A percentile compares a stretch with the other conserved stretches of the same genome.
Conservation (phyloP, 1,140 invertebrate species). For the Neocloeon triangulifer region DNA sequence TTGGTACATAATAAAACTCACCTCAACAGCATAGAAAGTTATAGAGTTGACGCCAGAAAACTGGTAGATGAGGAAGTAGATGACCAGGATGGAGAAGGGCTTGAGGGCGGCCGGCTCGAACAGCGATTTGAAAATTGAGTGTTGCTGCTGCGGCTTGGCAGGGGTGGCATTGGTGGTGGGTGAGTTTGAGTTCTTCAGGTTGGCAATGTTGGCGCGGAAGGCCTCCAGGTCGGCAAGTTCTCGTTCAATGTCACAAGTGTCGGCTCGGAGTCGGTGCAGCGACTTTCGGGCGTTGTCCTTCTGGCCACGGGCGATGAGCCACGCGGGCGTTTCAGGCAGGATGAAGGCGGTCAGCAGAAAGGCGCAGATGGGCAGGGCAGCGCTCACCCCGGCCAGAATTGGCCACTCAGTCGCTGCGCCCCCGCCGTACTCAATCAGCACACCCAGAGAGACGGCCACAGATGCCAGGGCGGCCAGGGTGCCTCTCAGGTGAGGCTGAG, state of each 20-base stretch:
- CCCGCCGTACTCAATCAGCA: constrained; percentile 28
- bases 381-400: constrained; percentile 29
- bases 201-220: too few relatives aligned
- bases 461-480: constrained; percentile 37
- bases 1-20: too few relatives aligned
- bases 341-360: constrained; percentile 33
- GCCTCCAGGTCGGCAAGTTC: constrained; percentile 2
- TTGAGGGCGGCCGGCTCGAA: constrained; percentile 32
- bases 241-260: constrained; percentile 2
- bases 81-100: constrained; percentile 33
- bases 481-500: constrained; percentile 40
- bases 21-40: constrained; percentile 33
- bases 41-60: constrained; percentile 52
- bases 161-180: too few relatives aligned
- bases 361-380: constrained; percentile 28
- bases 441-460: constrained; percentile 16
- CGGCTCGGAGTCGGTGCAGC: constrained; percentile 12
- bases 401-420: constrained; percentile 33
- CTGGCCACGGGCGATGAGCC: constrained; percentile 34
- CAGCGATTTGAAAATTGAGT: neutral
- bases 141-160: neutral
- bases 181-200: too few relatives aligned
- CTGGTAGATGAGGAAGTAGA: constrained; percentile 49
- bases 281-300: constrained; percentile 32
- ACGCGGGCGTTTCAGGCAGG: constrained; percentile 47